Evolutionary conservation across 2,797 vertebrate genomes (phyloP), one percentile per base, ranked within the genome.

Genomic region (Premnoplex brunnescens): DNA sequence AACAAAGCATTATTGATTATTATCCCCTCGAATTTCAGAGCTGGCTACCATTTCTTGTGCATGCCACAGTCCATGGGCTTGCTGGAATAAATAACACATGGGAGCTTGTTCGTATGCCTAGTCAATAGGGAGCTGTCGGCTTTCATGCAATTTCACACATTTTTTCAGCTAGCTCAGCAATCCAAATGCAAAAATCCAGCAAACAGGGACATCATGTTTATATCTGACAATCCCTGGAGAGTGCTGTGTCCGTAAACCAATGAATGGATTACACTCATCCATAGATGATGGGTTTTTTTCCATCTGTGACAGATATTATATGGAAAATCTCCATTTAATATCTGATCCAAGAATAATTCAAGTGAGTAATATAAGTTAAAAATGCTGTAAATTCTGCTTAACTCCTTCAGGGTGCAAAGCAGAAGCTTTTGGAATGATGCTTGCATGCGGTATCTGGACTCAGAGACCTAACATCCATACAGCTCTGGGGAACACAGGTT

Each of bases 151-250:
- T 94, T 96, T 96, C 96, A 97, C 96, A 96, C 95, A 88, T 95
- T 96, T 96, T 96, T 96, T 95, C 95, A 91, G 94, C 95, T 96
- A 96, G 95, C 91, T 97, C 92, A 96, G 95, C 96, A 95, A 91
- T 92, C 95, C 91, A 94, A 97, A 93, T 91, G 96, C 94, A 97
- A 96, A 96, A 95, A 91, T 74, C 91, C 94, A 5, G 76, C 77
- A 89, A 96, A 72, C 76, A 79, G 91, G 93, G 94, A 95, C 93
- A 81, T 89, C 1, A 16, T 78, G 91, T 94, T 95, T 97, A 94
- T 94, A 94, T 96, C 91, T 95, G 84, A 93, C 84, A 93, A 52
- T 92, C 94, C 85, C 93, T n/a, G 39, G 93, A 91, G 93, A 94
- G 62, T 78, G 54, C 84, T 96, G 69, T 28, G 84, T 94, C 89